Base-by-base conservation (phyloP, 2,797 vertebrate genomes). In the Parambassis ranga region DNA sequence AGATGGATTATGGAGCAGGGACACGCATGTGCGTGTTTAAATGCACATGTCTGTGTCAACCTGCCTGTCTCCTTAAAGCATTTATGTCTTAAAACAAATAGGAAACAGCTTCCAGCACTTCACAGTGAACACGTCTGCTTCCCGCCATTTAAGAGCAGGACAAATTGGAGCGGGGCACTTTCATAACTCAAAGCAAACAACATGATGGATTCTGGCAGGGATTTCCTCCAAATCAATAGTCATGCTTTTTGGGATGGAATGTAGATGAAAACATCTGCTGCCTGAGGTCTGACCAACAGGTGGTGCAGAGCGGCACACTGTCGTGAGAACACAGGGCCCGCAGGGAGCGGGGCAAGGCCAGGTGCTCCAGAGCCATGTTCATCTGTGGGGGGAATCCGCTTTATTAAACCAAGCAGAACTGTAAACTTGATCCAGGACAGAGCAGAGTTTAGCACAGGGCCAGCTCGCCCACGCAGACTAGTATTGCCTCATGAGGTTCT, bases 171-270 rank as follows among this genome's bases (percentile, higher is more conserved):
- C 5, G 4, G 36, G 23, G 41, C 19, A 43, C 63, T 60, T 75
- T 77, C 55, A 59, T 63, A 62, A 72, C 64, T 84, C 56, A 79
- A 83, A 83, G 71, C 49, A 41, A 74, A 68, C 48, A 65, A 39
- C 43, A 38, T 75, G 75, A 81, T 81, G 80, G 76, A 76, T 81
- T 80, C 60, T 85, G 81, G 71, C 79, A 79, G 77, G 83, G 81
- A 84, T 84, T 87, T 87, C 80, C 81, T 83, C 81, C 65, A 84
- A 87, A 89, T 89, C 84, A 79, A 89, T 87, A 90, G 86, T 87
- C 85, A 83, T 82, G 87, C 81, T 76, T 79, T 79, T 67, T 48
- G 41, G 15, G 48, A 51, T 61, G 78, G 83, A 83, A 88, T 84
- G 81, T 36, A 62, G 75, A 59, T 55, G 75, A 71, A n/a, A 87